Conservation (phyloP, 2,113 vertebrate genomes). For the Microcebus murinus region DNA sequence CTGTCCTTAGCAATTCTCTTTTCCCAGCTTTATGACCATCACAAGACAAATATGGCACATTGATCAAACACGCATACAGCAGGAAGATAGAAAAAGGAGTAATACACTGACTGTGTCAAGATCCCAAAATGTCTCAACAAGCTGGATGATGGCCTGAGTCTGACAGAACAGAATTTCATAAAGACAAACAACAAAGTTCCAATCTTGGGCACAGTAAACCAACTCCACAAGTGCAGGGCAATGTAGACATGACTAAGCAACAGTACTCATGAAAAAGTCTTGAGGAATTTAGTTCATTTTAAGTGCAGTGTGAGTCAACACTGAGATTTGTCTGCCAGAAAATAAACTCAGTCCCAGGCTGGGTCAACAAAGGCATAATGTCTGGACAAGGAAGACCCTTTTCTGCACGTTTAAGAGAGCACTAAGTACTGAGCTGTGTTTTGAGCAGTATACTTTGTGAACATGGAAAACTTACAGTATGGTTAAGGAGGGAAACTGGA, state of each 20-base stretch:
- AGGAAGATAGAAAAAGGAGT: neutral
- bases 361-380: neutral
- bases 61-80: neutral
- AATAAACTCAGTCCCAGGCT: neutral
- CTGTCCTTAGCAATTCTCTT: neutral
- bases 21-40: neutral
- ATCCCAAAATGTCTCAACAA: neutral
- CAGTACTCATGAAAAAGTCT: neutral
- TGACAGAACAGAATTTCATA: neutral
- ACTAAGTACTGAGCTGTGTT: neutral
- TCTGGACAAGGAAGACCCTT: neutral
- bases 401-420: neutral
- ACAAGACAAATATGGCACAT: neutral
- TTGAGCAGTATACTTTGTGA: neutral
- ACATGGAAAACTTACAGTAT: neutral
- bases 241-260: neutral
- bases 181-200: neutral
- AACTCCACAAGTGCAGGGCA: neutral
- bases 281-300: neutral
- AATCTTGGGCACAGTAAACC: neutral
- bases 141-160: neutral
- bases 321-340: neutral
- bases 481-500: neutral
- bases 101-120: rapidly evolving
- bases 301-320: neutral